Base-by-base conservation (phyloP, 2,113 vertebrate species). In the Entelurus aequoreus region DNA sequence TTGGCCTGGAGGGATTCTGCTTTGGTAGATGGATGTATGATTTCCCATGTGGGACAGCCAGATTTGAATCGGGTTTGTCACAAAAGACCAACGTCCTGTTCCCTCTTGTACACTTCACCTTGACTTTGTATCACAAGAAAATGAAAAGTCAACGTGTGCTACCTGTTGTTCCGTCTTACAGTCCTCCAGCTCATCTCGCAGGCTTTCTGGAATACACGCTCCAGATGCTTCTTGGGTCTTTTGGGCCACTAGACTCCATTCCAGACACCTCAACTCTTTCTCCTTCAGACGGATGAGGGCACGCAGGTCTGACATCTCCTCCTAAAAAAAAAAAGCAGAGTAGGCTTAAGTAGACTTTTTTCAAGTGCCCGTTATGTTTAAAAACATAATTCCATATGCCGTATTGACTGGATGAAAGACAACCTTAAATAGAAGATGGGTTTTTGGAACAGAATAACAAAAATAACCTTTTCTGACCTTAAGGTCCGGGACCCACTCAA, bases 241-340 rank as follows among this genome's bases (percentile, higher is more conserved):
- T 58, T 92, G 91, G 3, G 86, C 88, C 0, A 86, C 88, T 42
- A 86, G 82, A 59, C 79, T 81, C 75, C 92, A 79, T 71, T 94
- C 94, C 71, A 97, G 71, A 10, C 86, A 84, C 16, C 87, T 53
- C 68, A 91, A 91, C 73, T 96, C 93, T 56, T 88, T 90, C 77
- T 92, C 90, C 2, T 65, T 82, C 35, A 95, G 86, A 53, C 92
- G 91, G 44, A 94, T 85, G 36, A 58, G 66, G 54, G 74, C 86
- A 64, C 84, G 87, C 74, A 95, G 77, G 55, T 94, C 92, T 0
- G 89, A 90, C 88, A 96, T 90, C 42, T 89, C 87, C 83, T 95
- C 94, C 95, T 98, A 67, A 40, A 63, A n/a, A 54, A 62, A n/a
- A 54, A 51, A 67, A 47, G 21, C 3, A 60, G 8, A 47, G 63